A percentile compares a stretch with the other conserved stretches of the same genome.
Conservation (phyloP, 2,113 vertebrate genomes). For the Leptobrachium leishanense region DNA sequence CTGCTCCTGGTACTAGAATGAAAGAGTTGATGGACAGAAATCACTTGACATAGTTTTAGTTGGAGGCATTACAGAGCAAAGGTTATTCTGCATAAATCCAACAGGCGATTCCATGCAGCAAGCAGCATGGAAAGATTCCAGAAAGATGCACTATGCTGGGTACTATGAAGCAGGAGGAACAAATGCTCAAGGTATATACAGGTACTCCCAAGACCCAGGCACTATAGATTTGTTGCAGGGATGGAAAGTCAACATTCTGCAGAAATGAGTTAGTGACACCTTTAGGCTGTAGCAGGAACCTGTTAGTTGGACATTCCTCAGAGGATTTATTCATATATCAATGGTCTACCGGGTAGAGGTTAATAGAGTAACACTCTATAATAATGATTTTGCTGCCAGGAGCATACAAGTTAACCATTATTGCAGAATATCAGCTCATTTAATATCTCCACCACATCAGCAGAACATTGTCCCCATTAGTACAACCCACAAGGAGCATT, state of each 20-base stretch:
- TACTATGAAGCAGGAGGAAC: not conserved
- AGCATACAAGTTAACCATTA: not conserved
- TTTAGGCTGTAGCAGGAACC: not conserved
- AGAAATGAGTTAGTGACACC: not conserved
- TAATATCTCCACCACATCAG: not conserved
- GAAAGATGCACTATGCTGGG: not conserved
- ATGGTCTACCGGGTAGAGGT: not conserved
- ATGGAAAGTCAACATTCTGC: not conserved
- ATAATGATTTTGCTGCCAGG: not conserved
- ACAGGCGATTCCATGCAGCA: not conserved
- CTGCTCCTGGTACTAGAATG: too few species aligned
- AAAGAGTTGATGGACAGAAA: too few species aligned
- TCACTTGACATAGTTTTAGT: not conserved
- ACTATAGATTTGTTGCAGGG: not conserved
- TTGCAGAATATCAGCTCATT: conserved; percentile 19
- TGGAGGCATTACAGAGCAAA: not conserved
- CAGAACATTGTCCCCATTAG: conserved; percentile 2
- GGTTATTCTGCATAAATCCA: not conserved
- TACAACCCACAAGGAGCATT: not conserved
- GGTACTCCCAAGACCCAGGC: too few species aligned
- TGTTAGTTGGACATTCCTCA: not conserved
- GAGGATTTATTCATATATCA: not conserved
- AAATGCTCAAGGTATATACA: too few species aligned
- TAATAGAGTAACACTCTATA: conserved; percentile 1
- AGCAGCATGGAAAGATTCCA: not conserved